A percentile compares a stretch with the other conserved stretches of the same genome.
Conservation (phyloP, 2,888 invertebrate genomes). For the Tipula confusa region DNA sequence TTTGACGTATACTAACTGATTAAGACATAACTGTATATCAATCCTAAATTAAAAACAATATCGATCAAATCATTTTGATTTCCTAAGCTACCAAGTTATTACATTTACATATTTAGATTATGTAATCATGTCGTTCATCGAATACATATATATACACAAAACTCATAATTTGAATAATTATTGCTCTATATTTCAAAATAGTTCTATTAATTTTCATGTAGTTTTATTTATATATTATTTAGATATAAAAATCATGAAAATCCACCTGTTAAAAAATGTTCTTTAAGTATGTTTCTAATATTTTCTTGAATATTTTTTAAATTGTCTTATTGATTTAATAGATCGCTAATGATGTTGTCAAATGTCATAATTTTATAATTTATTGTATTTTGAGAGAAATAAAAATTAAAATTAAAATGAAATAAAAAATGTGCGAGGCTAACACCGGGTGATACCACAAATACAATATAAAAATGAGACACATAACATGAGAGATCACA, state of each 20-base stretch:
- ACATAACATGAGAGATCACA: not conserved
- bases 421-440: not conserved
- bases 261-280: not conserved
- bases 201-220: not conserved
- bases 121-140: not conserved
- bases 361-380: slow-evolving; percentile 20
- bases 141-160: not conserved
- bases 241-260: not conserved
- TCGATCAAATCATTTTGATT: too few species aligned
- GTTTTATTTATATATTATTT: not conserved
- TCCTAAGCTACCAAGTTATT: too few species aligned
- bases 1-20: too few species aligned
- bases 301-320: not conserved
- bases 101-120: too few species aligned
- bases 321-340: slow-evolving; percentile 9
- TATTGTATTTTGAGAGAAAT: not conserved
- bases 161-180: not conserved
- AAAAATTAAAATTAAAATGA: not conserved
- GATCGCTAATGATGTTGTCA: slow-evolving; percentile 21
- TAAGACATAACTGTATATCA: too few species aligned
- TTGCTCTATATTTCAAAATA: not conserved
- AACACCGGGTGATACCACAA: not conserved
- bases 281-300: not conserved
- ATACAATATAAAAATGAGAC: not conserved
- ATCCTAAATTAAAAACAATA: too few species aligned